A percentile compares a stretch with the other conserved stretches of the same genome.
These are phyloP conservation scores for Oscheius onirici DNA, from an alignment of 2,888 invertebrate species.

Conservation along the genomic window DNA sequence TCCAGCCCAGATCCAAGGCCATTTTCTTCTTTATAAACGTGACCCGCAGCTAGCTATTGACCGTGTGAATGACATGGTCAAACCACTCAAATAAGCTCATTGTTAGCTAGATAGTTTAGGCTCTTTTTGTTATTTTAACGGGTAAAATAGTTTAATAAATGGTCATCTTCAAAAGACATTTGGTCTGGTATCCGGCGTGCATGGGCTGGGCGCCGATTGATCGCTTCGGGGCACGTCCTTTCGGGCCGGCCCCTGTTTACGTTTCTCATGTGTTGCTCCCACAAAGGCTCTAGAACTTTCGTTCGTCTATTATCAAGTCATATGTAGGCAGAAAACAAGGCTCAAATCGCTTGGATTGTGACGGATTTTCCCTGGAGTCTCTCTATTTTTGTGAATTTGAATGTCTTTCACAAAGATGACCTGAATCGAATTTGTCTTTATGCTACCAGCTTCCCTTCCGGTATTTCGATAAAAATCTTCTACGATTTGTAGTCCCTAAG, in stretches of 20 bases:
- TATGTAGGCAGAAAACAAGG: too few relatives aligned
- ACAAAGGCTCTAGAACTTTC: not conserved
- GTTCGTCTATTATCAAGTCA: not conserved
- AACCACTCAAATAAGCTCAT: slow-evolving; percentile 1
- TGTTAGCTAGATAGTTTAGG: not conserved
- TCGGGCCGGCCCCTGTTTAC: not conserved
- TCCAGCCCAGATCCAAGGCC: slow-evolving; percentile 66
- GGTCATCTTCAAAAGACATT: not conserved
- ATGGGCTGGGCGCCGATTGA: not conserved
- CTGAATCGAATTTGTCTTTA: too few relatives aligned
- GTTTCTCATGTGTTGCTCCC: not conserved
- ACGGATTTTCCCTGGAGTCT: too few relatives aligned
- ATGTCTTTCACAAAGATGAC: too few relatives aligned
- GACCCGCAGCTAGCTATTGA: slow-evolving; percentile 56
- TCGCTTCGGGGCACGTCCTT: not conserved
- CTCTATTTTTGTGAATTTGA: too few relatives aligned
- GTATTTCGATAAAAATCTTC: too few relatives aligned
- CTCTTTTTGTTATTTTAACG: not conserved
- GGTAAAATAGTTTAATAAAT: slow-evolving; percentile 3
- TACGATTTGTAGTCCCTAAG: too few relatives aligned
- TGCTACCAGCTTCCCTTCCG: too few relatives aligned
- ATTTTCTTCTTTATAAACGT: slow-evolving; percentile 64
- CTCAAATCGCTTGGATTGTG: too few relatives aligned
- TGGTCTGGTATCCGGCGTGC: not conserved
- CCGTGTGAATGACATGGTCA: not conserved